A percentile compares a stretch with the other conserved stretches of the same genome.
phyloP scores from a whole-genome alignment of 1,140 invertebrate genomes.

The Macrobrachium rosenbergii region DNA sequence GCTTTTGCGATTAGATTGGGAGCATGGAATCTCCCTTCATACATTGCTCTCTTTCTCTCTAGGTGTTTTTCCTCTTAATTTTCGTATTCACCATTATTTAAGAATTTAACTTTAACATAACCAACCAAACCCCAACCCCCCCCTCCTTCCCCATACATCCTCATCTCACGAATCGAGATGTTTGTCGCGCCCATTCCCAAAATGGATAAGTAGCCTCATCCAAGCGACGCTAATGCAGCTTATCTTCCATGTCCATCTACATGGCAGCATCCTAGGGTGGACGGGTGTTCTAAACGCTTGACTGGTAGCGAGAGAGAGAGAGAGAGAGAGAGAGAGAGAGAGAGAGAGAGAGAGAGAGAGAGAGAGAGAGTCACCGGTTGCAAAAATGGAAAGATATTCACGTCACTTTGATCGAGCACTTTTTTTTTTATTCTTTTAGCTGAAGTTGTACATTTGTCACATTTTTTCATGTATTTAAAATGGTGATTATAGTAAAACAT shows the following conservation, averaged over 20 bases:
- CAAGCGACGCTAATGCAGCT: not conserved
- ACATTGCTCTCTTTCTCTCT: conserved; percentile 14
- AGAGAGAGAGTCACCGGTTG: not conserved
- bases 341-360: conserved; percentile 38
- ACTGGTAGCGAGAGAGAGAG: not conserved
- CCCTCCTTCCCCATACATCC: not conserved
- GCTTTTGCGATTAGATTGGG: no score
- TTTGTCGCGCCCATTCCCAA: not conserved
- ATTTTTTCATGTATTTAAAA: no score
- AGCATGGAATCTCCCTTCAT: not conserved
- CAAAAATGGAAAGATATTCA: not conserved
- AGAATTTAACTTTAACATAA: not conserved
- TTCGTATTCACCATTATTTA: not conserved
- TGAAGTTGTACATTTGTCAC: no score
- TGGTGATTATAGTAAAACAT: no score
- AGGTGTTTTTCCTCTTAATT: not conserved
- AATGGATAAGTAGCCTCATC: no score
- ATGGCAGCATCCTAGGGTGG: not conserved
- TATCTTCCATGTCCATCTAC: not conserved
- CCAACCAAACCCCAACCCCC: not conserved
- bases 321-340: conserved; percentile 37
- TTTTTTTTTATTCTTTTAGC: not conserved
- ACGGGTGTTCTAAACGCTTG: not conserved
- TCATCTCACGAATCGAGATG: no score
- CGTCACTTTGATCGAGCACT: no score